Evolutionary conservation across 92 coral and sea anemone genomes (phyloP), one percentile per base, ranked within the genome.

Genomic region (Bergia puertoricense): DNA sequence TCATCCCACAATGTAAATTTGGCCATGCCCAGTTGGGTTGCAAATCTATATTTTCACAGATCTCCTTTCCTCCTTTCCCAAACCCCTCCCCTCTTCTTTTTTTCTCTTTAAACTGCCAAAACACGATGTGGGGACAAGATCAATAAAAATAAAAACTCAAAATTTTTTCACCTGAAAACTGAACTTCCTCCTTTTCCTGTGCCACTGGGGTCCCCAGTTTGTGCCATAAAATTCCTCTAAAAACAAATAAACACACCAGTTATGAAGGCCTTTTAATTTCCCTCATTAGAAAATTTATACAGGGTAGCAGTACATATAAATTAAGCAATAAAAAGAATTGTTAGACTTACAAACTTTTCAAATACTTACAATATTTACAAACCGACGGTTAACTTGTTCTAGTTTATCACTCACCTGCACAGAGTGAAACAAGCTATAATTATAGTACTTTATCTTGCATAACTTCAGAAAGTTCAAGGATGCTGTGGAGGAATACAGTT

Each of bases 131-230:
- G 16, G 6, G 38, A 11, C 0, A 68, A 22, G 36, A 2, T 2
- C 5, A 5, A 68, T 6, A 22, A 68, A 22, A 68, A 68, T 2
- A 6, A 22, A 16, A n/a, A n/a, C 74, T 20, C 36, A 23, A 15
- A 22, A 30, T 2, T 30, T 5, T 18, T 79, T 50, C 43, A 95
- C 98, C 98, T 94, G 89, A 94, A 97, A 4, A 97, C 91, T 51
- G 99, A 91, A 76, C 93, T 96, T 39, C 99, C 99, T 85, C 99
- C 99, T 56, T 89, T 93, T 2, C 99, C 99, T 8, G 96, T 92
- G 1, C 99, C 96, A 38, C 93, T 90, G 0, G 99, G 99, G 79
- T 97, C 99, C n/a, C 99, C 99, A 42, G 98, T 95, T 79, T 97
- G 99, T 43, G 99, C 99, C 74, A 95, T 92, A 76, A 97, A 97